Base-by-base conservation (phyloP, 1,140 invertebrate genomes). In the Mamestra configurata region DNA sequence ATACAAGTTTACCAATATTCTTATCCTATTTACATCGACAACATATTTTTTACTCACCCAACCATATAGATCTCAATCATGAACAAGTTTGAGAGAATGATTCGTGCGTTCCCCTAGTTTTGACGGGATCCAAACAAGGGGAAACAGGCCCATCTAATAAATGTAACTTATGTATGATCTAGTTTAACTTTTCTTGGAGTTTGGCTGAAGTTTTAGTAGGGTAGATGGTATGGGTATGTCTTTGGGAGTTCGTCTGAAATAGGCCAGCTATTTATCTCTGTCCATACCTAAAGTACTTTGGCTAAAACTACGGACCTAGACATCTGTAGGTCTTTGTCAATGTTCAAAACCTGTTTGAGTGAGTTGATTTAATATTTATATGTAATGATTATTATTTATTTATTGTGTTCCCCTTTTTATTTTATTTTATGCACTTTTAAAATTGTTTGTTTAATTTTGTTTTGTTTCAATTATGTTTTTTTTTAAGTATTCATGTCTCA, bases 131-230 rank as follows among this genome's bases (percentile, higher is more conserved):
- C 59, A 64, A 64, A 64, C 59, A 64, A 20, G 18, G 8, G 27
- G 18, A 18, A 40, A 64, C 35, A 37, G 59, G 27, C 10, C 27
- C 15, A n/a, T 31, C 31, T 40, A 64, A 64, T 40, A 37, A 64
- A 40, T 40, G 31, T 15, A n/a, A 64, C 59, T 64, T 35, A 40
- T 20, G 59, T 64, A 40, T 64, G 59, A 64, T 64, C 35, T 40
- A 64, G 59, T 22, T 40, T 11, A 40, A 64, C 31, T 64, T 64
- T 37, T 40, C n/a, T 40, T 13, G 2, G 31, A 64, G 59, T 64
- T 64, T 1, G 1, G 1, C 31, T n/a, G 11, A 13, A 64, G 59
- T 64, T 40, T 64, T 11, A 10, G n/a, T 1, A 4, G 59, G 11
- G 18, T 53, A 20, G 20, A 55, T 55, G 20, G n/a, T n/a, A n/a